Base-by-base conservation (phyloP, 1,140 invertebrate genomes). In the Radopholus similis region DNA sequence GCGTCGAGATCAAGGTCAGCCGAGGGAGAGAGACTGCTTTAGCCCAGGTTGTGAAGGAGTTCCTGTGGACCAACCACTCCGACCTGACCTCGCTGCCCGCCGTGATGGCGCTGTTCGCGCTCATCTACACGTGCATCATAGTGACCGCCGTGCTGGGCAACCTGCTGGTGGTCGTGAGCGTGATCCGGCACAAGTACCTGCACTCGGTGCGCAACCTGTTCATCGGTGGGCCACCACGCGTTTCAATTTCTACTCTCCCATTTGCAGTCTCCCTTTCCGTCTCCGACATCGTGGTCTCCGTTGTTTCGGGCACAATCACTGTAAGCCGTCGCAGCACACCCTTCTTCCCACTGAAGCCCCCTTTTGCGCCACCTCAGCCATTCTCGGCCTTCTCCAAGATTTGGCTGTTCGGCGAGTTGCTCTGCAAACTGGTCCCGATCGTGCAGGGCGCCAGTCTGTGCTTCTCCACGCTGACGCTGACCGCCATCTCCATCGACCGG, bases 111-210 rank as follows among this genome's bases (percentile, higher is more conserved):
- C 58, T 75, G n/a, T 75, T 75, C 54, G 53, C 58, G 9, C 34
- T 77, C 21, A 34, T 77, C 35, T 75, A 75, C 35, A 35, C 75
- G 18, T 8, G 38, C 1, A 76, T 75, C 56, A 69, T 75, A 3
- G 64, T 75, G n/a, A 66, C 32, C 8, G 64, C 57, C 2, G 42
- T 75, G 18, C 55, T 77, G 11, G 73, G 73, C 23, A 75, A 75
- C 38, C 21, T 55, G 11, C 54, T 75, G 1, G 73, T 75, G 3
- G 72, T 75, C 49, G 15, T 71, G 26, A 60, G 51, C n/a, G 75
- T 75, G 4, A 38, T 28, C 23, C 72, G 64, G 30, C 90, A 87
- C 93, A 69, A 54, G 71, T 80, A 73, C 34, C 74, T 81, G 0
- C 78, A 81, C 65, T 80, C 71, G 9, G 78, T 81, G 8, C 66